phyloP scores from a whole-genome alignment of 2,888 invertebrate genomes.

The Coecobrya sp. region DNA sequence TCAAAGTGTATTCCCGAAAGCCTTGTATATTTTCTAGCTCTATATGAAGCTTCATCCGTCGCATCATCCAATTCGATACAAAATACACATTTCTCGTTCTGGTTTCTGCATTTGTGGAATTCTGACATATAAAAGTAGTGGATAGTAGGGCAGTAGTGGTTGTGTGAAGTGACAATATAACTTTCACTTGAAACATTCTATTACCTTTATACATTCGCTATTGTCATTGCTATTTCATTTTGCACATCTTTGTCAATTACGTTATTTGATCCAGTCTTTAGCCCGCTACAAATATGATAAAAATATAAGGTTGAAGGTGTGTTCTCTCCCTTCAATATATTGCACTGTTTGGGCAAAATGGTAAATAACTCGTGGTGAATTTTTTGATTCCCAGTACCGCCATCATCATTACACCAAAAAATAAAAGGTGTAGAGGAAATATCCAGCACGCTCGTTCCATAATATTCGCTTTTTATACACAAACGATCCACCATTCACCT shows the following conservation, averaged over 20 bases:
- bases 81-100: neutral
- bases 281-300: neutral
- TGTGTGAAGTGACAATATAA: neutral
- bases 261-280: constrained; percentile 27
- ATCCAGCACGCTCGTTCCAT: neutral
- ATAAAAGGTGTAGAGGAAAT: neutral
- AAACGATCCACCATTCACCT: neutral
- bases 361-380: neutral
- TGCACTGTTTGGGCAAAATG: neutral
- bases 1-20: neutral
- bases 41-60: neutral
- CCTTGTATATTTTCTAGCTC: neutral
- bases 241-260: constrained; percentile 9
- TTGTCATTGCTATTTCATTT: constrained; percentile 24
- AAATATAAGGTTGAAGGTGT: constrained; percentile 5
- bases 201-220: neutral
- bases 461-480: neutral
- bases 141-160: neutral
- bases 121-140: neutral
- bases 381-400: neutral
- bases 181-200: neutral
- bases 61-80: neutral
- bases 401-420: neutral
- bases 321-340: neutral
- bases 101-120: neutral